A percentile compares a stretch with the other conserved stretches of the same genome.
Evolutionary conservation across 2,888 invertebrate species (phyloP).

Genomic region (Glyphotaelius pellucidus): DNA sequence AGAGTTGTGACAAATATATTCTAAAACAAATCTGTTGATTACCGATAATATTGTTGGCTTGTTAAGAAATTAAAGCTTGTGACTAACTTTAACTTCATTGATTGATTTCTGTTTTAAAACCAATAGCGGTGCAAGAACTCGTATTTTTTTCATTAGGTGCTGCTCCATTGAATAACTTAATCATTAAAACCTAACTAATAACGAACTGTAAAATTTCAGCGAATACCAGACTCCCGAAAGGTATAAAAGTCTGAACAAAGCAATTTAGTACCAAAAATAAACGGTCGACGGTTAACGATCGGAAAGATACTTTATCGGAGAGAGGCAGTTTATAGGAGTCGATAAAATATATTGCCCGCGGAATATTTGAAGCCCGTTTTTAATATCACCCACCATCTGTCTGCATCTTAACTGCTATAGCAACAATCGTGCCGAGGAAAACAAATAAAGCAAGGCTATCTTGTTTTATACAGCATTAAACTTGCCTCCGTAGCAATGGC

Average conservation of each 20-base stretch:
- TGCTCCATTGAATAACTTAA: neutral
- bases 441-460: conserved; percentile 58
- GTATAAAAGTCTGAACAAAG: neutral
- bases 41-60: neutral
- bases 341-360: conserved; percentile 60
- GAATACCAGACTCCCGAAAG: neutral
- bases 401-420: conserved; percentile 60
- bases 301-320: conserved; percentile 47
- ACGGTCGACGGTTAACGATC: conserved; percentile 40
- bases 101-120: too few relatives aligned
- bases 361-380: conserved; percentile 58
- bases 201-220: neutral
- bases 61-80: too few relatives aligned
- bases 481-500: conserved; percentile 22
- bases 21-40: too few relatives aligned
- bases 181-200: neutral
- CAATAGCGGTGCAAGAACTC: neutral
- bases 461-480: conserved; percentile 63
- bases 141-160: neutral
- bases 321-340: conserved; percentile 53
- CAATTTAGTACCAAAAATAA: conserved; percentile 25
- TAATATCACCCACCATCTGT: conserved; percentile 64
- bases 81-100: too few relatives aligned
- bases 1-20: too few relatives aligned
- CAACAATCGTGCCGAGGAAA: conserved; percentile 58